These are phyloP conservation scores for Operophtera brumata DNA, from an alignment of 2,888 invertebrate species.

Conservation along the genomic window DNA sequence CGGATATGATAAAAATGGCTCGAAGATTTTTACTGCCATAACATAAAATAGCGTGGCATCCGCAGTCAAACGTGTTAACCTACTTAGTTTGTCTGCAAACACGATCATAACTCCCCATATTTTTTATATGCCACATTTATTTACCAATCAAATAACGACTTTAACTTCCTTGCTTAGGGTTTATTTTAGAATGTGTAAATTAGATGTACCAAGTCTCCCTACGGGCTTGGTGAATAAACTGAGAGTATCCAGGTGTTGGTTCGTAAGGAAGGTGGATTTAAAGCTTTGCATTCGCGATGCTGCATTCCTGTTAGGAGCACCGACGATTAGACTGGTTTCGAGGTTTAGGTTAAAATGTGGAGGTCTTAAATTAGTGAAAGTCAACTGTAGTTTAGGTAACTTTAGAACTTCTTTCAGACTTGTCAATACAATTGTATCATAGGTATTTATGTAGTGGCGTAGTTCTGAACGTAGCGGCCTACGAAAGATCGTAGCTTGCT, in stretches of 20 bases:
- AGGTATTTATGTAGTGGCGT: no score
- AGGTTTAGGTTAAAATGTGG: background rate
- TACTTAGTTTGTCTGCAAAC: slow-evolving; percentile 30
- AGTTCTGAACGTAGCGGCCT: no score
- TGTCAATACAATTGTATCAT: no score
- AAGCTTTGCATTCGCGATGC: slow-evolving; percentile 52
- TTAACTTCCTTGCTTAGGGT: slow-evolving; percentile 15
- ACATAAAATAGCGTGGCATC: slow-evolving; percentile 25
- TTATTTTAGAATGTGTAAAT: slow-evolving; percentile 10
- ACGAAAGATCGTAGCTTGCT: no score
- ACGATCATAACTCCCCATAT: slow-evolving; percentile 26
- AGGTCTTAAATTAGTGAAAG: background rate
- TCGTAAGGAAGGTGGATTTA: slow-evolving; percentile 52
- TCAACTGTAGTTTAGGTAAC: no score
- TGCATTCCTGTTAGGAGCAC: slow-evolving; percentile 40
- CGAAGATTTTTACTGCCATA: slow-evolving; percentile 28
- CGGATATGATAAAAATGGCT: slow-evolving; percentile 23
- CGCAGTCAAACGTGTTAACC: slow-evolving; percentile 28
- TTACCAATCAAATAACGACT: slow-evolving; percentile 10
- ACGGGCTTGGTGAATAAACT: slow-evolving; percentile 38
- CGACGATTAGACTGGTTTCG: slow-evolving; percentile 36
- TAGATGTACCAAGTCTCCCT: slow-evolving; percentile 15
- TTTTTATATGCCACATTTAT: slow-evolving; percentile 14
- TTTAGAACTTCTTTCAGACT: no score
- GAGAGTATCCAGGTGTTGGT: slow-evolving; percentile 45